Evolutionary conservation across 2,797 vertebrate genomes (phyloP).

Genomic region (Pipistrellus kuhlii): DNA sequence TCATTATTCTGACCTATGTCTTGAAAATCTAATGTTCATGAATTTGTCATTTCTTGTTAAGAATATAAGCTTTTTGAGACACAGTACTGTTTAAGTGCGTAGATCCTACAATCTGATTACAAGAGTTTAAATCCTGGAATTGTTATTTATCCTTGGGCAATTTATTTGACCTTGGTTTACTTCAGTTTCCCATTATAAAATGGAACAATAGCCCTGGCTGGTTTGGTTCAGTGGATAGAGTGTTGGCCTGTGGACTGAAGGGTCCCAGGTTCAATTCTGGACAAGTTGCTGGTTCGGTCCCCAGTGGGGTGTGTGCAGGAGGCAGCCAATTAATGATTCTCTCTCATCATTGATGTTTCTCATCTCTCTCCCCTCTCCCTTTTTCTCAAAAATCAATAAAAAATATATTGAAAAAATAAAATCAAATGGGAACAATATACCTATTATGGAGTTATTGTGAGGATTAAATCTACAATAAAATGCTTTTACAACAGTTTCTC

Average conservation of each 20-base stretch:
- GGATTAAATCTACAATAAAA: conserved; percentile 45
- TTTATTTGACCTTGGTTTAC: background rate
- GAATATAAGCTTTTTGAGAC: background rate
- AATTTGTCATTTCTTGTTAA: conserved; percentile 40
- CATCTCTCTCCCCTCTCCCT: too few species aligned
- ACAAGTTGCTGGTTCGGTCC: too few species aligned
- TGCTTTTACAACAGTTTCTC: conserved; percentile 13
- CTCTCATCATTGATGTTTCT: too few species aligned
- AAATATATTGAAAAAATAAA: too few species aligned
- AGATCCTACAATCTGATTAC: background rate
- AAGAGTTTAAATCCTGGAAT: conserved; percentile 30
- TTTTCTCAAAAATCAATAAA: too few species aligned
- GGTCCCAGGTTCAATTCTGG: too few species aligned
- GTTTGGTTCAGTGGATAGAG: too few species aligned
- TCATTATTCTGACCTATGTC: conserved; percentile 13
- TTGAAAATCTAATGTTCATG: conserved; percentile 39
- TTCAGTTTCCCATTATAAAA: conserved; percentile 43
- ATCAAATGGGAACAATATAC: background rate
- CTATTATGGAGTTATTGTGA: background rate
- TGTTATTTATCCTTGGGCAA: conserved; percentile 16
- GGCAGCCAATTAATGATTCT: too few species aligned
- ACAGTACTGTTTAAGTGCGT: background rate
- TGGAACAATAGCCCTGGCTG: background rate
- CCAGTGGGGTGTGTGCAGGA: too few species aligned
- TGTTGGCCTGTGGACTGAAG: too few species aligned